Evolutionary conservation across 1,140 invertebrate genomes (phyloP).

Genomic region (Aphis craccivora): DNA sequence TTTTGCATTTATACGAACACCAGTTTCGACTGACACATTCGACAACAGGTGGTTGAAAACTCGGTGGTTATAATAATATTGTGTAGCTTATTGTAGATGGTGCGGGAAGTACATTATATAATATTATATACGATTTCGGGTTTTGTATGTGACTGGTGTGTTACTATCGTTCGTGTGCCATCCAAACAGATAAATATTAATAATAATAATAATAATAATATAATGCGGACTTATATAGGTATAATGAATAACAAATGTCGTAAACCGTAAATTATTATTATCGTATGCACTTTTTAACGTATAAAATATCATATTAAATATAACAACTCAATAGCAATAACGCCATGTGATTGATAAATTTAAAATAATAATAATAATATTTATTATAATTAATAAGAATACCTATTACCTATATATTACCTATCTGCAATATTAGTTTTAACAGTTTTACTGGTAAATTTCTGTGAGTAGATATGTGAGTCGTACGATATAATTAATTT

Average conservation of each 20-base stretch:
- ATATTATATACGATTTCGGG: background rate
- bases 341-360: background rate
- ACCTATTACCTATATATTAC: too few species aligned
- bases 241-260: background rate
- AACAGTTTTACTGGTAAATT: background rate
- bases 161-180: background rate
- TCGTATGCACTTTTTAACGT: background rate
- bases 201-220: constrained; percentile 5
- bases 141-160: background rate
- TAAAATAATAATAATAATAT: background rate
- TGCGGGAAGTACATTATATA: background rate
- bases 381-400: background rate
- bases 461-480: background rate
- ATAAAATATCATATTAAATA: background rate
- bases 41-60: constrained; percentile 26
- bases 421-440: background rate
- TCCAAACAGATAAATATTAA: background rate
- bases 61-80: background rate
- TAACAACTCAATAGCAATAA: background rate
- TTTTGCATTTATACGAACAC: background rate
- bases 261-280: background rate
- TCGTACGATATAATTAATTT: background rate
- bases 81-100: background rate
- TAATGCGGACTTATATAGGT: background rate
- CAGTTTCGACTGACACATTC: background rate